Evolutionary conservation across 2,113 vertebrate species (phyloP), one percentile per base, ranked within the genome.

Genomic region (Channa argus): DNA sequence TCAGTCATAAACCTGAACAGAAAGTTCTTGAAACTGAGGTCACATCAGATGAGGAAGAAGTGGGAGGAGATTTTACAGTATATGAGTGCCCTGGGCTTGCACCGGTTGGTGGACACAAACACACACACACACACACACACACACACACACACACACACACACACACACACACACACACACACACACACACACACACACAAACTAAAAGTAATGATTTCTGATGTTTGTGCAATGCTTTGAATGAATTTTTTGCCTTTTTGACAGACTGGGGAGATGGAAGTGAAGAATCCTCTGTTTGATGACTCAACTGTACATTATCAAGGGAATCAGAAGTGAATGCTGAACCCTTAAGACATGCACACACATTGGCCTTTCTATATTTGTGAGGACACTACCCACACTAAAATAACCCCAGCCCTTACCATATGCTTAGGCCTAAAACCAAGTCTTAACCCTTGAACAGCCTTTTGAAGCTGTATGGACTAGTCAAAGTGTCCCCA

Each of bases 191-290:
- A 64, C 3, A 38, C 7, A 12, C 1, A 37, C n/a, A 64, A 37
- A 47, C 41, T 24, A 45, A 14, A 55, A 37, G 8, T 5, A 8
- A 50, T 62, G 0, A 37, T 61, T 38, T 75, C 15, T 65, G 24
- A 11, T 39, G 0, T 9, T 47, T 12, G 4, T 46, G 54, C 66
- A 45, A 15, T 66, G 2, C 63, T 49, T 58, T 5, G 56, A 24
- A 24, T 24, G 0, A 0, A 1, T 77, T 61, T 52, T 55, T 44
- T 14, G 5, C 3, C 11, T 41, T 65, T 50, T 79, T 71, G 5
- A 61, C 93, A 98, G 98, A 99, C 97, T 0, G 98, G 98, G 44
- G 98, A 99, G 89, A 99, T 99, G 98, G 98, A 99, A 85, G 98
- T 99, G 82, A 97, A 96, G 77, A 99, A 99, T 86, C 98, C 98